A percentile compares a stretch with the other conserved stretches of the same genome.
Conservation (phyloP, 2,797 vertebrate species). For the Enteromius anoplus region DNA sequence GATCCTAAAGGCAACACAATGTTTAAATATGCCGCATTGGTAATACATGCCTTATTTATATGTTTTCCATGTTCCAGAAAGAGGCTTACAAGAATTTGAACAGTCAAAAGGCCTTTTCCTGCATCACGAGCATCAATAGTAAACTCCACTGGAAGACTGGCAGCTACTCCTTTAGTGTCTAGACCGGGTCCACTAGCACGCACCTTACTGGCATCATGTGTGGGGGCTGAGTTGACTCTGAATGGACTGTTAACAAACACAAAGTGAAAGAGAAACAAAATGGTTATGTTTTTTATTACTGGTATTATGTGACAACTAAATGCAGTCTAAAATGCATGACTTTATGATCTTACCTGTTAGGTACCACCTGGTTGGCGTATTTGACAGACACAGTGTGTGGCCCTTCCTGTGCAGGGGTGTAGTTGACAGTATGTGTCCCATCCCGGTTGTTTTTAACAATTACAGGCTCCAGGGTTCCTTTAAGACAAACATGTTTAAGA, state of each 20-base stretch:
- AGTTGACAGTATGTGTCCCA: constrained; percentile 91
- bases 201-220: constrained; percentile 95
- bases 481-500: constrained; percentile 1
- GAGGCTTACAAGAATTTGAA: constrained; percentile 88
- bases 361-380: constrained; percentile 92
- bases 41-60: not conserved
- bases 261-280: not conserved
- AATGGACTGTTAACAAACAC: constrained; percentile 81
- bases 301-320: not conserved
- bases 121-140: constrained; percentile 95
- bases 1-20: constrained; percentile 76
- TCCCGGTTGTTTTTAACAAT: constrained; percentile 90
- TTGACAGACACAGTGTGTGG: constrained; percentile 92
- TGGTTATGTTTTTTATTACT: not conserved
- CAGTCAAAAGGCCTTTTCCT: constrained; percentile 92
- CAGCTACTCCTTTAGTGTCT: constrained; percentile 87
- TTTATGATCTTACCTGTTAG: constrained; percentile 84
- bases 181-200: constrained; percentile 92
- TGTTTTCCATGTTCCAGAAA: not conserved
- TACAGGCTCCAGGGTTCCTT: constrained; percentile 88
- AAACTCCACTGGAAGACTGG: constrained; percentile 94
- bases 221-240: constrained; percentile 90
- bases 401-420: constrained; percentile 89
- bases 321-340: not conserved
- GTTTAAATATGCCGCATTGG: not conserved